These are phyloP conservation scores for Mormyrus lacerda DNA, from an alignment of 2,113 vertebrate genomes.

Conservation along the genomic window DNA sequence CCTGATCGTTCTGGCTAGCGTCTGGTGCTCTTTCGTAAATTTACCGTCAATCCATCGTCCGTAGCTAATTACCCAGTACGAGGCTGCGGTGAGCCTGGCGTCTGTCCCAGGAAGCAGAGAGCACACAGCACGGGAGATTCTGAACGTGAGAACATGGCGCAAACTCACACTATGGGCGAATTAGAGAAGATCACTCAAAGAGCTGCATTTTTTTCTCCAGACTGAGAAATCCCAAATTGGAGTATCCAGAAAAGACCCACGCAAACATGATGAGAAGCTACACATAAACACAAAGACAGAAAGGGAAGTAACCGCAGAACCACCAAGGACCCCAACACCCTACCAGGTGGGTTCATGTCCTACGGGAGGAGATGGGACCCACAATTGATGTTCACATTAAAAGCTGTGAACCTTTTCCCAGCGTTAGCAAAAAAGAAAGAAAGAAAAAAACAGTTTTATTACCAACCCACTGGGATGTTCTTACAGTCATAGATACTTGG, in stretches of 20 bases:
- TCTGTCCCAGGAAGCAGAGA: background rate
- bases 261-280: background rate
- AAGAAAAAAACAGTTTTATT: background rate
- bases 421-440: background rate
- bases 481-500: background rate
- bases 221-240: background rate
- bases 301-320: background rate
- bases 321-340: background rate
- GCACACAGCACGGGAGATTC: background rate
- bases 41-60: background rate
- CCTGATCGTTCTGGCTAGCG: background rate
- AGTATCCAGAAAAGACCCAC: background rate
- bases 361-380: background rate
- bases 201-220: background rate
- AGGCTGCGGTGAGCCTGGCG: background rate
- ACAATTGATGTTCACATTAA: background rate
- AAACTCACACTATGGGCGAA: background rate
- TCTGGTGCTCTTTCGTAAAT: background rate
- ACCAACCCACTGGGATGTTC: background rate
- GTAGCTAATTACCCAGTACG: background rate
- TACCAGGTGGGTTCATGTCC: background rate
- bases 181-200: background rate
- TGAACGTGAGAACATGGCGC: background rate
- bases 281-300: background rate
- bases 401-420: background rate